A percentile compares a stretch with the other conserved stretches of the same genome.
phyloP scores from a whole-genome alignment of 2,888 invertebrate genomes.

The Harmothoe impar region DNA sequence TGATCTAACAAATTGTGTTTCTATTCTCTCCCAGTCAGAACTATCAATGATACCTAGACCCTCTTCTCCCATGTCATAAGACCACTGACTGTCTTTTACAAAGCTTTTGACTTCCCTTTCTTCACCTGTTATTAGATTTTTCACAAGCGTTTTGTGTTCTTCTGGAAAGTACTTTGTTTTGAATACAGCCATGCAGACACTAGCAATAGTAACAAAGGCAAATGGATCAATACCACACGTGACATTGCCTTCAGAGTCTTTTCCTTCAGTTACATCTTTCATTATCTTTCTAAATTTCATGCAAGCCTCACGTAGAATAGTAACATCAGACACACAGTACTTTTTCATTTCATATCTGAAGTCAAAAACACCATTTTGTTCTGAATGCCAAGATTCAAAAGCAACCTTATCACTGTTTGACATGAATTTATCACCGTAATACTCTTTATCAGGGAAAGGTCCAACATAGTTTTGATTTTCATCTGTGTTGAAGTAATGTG shows the following conservation, averaged over 20 bases:
- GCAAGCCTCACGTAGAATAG: constrained; percentile 17
- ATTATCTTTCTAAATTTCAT: background rate
- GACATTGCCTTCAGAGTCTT: background rate
- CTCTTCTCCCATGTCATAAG: background rate
- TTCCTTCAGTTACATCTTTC: background rate
- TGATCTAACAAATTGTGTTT: background rate
- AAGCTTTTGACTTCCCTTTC: background rate
- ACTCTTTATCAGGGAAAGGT: background rate
- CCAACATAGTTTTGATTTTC: constrained; percentile 40
- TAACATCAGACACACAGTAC: constrained; percentile 39
- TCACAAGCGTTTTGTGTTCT: background rate
- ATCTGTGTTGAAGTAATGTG: constrained; percentile 4
- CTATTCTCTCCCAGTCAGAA: background rate
- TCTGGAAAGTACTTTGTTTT: constrained; percentile 41
- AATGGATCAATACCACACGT: background rate
- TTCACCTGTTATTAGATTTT: background rate
- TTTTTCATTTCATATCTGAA: background rate
- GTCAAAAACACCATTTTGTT: constrained; percentile 31
- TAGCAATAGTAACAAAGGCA: constrained; percentile 20
- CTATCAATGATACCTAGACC: background rate
- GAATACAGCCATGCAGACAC: constrained; percentile 48
- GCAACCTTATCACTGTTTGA: background rate
- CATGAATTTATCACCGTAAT: background rate
- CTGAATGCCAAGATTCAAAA: background rate
- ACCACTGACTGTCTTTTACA: background rate